Percentiles rank a stretch among this genome's conserved stretches.
These are phyloP conservation scores for Anastrepha obliqua DNA, from an alignment of 1,140 invertebrate genomes.

Conservation along the genomic window DNA sequence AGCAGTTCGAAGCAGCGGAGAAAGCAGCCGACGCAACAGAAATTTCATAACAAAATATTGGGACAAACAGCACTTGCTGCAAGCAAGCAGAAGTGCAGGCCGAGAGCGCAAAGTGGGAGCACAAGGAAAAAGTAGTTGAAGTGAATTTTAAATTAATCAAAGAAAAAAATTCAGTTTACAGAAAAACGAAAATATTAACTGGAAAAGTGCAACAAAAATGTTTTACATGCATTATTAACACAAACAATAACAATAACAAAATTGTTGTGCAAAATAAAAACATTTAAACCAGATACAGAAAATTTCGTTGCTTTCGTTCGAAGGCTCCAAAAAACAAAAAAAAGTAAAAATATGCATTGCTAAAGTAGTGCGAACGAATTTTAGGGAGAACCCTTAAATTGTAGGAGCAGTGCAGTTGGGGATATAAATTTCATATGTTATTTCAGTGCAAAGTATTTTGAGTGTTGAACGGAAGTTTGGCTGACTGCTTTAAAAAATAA, in stretches of 20 bases:
- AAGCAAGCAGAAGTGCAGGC: constrained; percentile 48
- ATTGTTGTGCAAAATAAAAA: constrained; percentile 5
- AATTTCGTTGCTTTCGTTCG: background rate
- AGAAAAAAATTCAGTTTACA: background rate
- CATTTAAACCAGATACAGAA: background rate
- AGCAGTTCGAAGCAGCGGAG: constrained; percentile 46
- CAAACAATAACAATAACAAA: background rate
- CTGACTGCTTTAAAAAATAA: too few species aligned
- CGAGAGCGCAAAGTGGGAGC: constrained; percentile 33
- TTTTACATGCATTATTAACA: background rate
- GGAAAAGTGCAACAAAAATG: background rate
- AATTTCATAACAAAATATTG: constrained; percentile 1
- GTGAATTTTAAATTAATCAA: background rate
- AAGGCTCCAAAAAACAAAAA: background rate
- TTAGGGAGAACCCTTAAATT: too few species aligned
- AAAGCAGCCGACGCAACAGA: background rate
- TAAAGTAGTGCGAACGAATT: too few species aligned
- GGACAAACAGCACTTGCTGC: constrained; percentile 51
- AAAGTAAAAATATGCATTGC: too few species aligned
- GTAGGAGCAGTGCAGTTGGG: too few species aligned
- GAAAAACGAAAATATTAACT: background rate
- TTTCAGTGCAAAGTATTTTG: background rate
- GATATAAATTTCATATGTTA: background rate
- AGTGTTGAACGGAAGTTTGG: too few species aligned
- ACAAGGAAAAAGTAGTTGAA: constrained; percentile 30